A percentile compares a stretch with the other conserved stretches of the same genome.
Conservation (phyloP, 2,797 vertebrate genomes). For the Vireo griseus region DNA sequence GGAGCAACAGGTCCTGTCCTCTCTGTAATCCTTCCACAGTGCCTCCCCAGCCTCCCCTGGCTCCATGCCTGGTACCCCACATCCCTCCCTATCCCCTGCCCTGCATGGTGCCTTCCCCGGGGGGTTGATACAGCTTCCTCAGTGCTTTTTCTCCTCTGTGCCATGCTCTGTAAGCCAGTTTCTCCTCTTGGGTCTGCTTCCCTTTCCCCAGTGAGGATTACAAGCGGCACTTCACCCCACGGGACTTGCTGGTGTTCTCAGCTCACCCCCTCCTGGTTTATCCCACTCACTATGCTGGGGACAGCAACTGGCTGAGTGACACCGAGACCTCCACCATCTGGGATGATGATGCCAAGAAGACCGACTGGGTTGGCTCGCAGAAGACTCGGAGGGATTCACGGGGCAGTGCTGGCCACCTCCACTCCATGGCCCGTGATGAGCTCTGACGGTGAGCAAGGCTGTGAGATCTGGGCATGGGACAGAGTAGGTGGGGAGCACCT, state of each 20-base stretch:
- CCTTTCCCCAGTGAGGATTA: conserved; percentile 81
- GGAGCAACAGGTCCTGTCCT: not conserved
- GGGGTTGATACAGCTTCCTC: rapidly evolving
- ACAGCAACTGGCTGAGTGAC: conserved; percentile 90
- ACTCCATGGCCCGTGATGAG: conserved; percentile 78
- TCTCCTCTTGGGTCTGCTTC: not conserved
- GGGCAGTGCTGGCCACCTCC: conserved; percentile 57
- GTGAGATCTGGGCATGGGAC: rapidly evolving
- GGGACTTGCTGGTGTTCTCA: conserved; percentile 87
- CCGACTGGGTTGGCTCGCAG: conserved; percentile 89
- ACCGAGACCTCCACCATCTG: conserved; percentile 96
- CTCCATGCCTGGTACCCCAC: rapidly evolving
- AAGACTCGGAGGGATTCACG: conserved; percentile 84
- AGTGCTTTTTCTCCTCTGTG: not conserved
- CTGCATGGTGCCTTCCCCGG: rapidly evolving
- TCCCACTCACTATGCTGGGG: conserved; percentile 92
- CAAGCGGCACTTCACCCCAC: conserved; percentile 85
- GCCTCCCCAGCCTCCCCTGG: not conserved
- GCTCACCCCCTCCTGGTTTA: conserved; percentile 87
- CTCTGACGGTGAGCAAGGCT: conserved; percentile 71
- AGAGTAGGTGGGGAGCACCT: not conserved
- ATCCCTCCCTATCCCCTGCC: not conserved
- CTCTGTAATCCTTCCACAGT: not conserved
- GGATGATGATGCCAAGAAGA: conserved; percentile 86
- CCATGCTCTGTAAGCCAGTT: not conserved